phyloP scores from a whole-genome alignment of 2,113 vertebrate genomes.

The Salvator merianae region DNA sequence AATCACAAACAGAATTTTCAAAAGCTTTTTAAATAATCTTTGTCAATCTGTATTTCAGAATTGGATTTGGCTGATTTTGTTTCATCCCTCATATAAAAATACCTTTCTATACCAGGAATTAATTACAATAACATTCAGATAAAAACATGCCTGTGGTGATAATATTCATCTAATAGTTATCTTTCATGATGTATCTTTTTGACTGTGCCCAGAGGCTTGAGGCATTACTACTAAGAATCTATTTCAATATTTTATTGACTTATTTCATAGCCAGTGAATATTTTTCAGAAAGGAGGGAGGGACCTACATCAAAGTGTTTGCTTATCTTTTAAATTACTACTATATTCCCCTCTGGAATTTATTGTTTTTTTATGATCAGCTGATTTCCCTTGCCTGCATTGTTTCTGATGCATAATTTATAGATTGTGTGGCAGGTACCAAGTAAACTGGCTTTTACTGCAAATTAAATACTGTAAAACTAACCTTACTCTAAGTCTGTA shows the following conservation, averaged over 20 bases:
- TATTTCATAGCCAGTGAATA: background rate
- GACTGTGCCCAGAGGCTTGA: background rate
- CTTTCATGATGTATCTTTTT: background rate
- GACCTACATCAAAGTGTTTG: background rate
- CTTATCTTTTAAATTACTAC: background rate
- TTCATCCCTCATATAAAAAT: conserved; percentile 11
- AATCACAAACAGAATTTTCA: conserved; percentile 10
- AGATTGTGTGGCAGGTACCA: background rate
- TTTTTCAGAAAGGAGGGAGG: conserved; percentile 14
- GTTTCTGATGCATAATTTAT: conserved; percentile 6
- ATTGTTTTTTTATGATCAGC: background rate
- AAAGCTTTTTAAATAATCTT: background rate
- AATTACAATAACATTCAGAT: conserved; percentile 8
- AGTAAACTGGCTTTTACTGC: background rate
- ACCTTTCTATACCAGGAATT: background rate
- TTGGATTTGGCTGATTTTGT: background rate
- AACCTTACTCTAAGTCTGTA: background rate
- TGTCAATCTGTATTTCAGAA: background rate
- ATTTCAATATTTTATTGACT: background rate
- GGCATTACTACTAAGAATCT: background rate
- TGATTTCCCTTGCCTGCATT: background rate
- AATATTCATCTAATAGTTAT: conserved; percentile 16
- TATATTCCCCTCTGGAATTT: background rate
- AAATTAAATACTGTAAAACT: background rate
- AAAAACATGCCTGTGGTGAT: conserved; percentile 6